Evolutionary conservation across 2,797 vertebrate genomes (phyloP), one percentile per base, ranked within the genome.

Genomic region (Micromesistius poutassou): DNA sequence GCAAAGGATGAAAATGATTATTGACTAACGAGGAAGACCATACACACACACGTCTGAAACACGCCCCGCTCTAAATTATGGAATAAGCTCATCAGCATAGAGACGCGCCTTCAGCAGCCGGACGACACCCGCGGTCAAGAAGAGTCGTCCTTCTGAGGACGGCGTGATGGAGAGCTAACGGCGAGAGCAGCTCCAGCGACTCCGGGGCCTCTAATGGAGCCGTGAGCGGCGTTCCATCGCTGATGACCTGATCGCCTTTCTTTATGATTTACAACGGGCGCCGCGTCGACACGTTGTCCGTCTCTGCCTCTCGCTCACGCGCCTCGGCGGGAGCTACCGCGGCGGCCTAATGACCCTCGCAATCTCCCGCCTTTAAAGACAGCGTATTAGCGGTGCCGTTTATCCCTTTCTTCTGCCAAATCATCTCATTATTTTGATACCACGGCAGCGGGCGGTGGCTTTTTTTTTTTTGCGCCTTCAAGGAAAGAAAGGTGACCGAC

Each of bases 341-440:
- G 75, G 68, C 31, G 78, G 66, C 75, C 81, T 84, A 83, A 89
- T 89, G 88, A 85, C 85, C 82, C 33, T 79, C 46, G 5, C 80
- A 81, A 84, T 83, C 86, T 81, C 79, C 73, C 33, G 76, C 72
- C 75, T 81, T 79, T 77, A 79, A 81, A 88, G 81, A 81, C 62
- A 46, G 81, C 80, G 79, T 80, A 90, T 91, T 89, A 89, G 84
- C 84, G 82, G 74, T n/a, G 30, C 73, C 72, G 30, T 85, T 87
- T 86, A 86, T 89, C 83, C 83, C 76, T 66, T 28, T 66, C n/a
- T 28, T 66, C 62, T 36, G n/a, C 35, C 77, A 89, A 87, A 91
- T 90, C 87, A 88, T 86, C 83, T 83, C 78, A 80, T 87, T 88
- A 85, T 85, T 88, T 76, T 72, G 71, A 78, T 81, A 80, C n/a